A percentile compares a stretch with the other conserved stretches of the same genome.
phyloP scores from a whole-genome alignment of 2,113 vertebrate species.

The Oxyura jamaicensis region DNA sequence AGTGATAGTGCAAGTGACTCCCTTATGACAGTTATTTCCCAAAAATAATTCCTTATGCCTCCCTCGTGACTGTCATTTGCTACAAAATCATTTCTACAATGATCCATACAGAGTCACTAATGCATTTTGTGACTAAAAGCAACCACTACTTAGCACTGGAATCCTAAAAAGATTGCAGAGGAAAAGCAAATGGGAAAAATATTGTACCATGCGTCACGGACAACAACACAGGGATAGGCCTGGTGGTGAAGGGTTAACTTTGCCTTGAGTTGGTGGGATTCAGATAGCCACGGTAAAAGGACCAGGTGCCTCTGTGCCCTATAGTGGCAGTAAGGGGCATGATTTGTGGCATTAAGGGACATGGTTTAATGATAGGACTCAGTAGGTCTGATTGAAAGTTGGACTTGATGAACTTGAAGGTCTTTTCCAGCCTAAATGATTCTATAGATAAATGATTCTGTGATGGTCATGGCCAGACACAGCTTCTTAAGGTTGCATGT shows the following conservation, averaged over 20 bases:
- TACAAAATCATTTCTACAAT: conserved; percentile 36
- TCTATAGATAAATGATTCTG: background rate
- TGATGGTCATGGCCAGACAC: background rate
- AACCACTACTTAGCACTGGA: background rate
- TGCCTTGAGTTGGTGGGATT: background rate
- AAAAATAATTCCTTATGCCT: conserved; percentile 46
- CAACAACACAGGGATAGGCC: background rate
- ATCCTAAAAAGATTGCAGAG: background rate
- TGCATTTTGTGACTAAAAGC: conserved; percentile 34
- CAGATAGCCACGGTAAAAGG: background rate
- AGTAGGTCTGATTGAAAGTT: background rate
- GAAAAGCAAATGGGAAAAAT: background rate
- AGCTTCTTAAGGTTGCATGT: accelerated
- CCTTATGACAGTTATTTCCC: conserved; percentile 34
- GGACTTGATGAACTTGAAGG: background rate
- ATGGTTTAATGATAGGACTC: background rate
- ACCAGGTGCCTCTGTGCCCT: background rate
- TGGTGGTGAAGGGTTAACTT: background rate
- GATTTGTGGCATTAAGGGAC: background rate
- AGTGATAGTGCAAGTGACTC: background rate
- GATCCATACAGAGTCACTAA: background rate
- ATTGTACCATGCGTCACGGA: background rate
- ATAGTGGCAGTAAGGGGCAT: background rate
- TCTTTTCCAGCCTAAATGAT: background rate
- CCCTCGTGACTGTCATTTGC: conserved; percentile 38